Percentiles rank a stretch among this genome's conserved stretches.
These are phyloP conservation scores for Amphipyra tragopoginis DNA, from an alignment of 2,888 invertebrate species.

Conservation along the genomic window DNA sequence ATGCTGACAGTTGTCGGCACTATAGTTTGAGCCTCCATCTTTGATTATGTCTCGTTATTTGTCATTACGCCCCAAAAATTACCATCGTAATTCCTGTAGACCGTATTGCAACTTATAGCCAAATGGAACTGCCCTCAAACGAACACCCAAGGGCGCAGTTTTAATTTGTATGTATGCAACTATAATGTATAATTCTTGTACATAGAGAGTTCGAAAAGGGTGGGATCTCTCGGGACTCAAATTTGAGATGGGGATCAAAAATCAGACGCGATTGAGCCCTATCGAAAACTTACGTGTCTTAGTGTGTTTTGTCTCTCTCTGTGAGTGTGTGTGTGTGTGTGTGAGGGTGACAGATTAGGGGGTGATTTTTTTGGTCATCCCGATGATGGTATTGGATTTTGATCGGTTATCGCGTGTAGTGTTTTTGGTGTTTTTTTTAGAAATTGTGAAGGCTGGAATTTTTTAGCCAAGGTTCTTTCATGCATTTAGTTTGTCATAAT, in stretches of 20 bases:
- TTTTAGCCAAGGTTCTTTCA: too few relatives aligned
- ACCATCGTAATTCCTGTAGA: constrained; percentile 12
- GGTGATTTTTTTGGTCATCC: constrained; percentile 59
- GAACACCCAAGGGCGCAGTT: constrained; percentile 71
- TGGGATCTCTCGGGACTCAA: constrained; percentile 78
- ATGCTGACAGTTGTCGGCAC: neutral
- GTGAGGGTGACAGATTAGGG: constrained; percentile 63
- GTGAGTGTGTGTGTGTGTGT: constrained; percentile 49
- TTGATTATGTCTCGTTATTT: too few relatives aligned
- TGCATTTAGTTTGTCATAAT: too few relatives aligned
- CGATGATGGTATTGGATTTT: constrained; percentile 50
- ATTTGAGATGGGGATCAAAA: constrained; percentile 82
- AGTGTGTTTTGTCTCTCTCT: too few relatives aligned
- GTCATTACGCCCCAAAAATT: constrained; percentile 22
- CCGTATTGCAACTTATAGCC: constrained; percentile 18
- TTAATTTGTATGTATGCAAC: constrained; percentile 78
- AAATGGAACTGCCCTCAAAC: constrained; percentile 49
- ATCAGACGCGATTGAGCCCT: constrained; percentile 70
- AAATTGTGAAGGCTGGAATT: too few relatives aligned
- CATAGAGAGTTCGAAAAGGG: constrained; percentile 74
- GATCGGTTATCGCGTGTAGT: constrained; percentile 41
- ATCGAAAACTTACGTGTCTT: constrained; percentile 56
- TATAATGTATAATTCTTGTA: constrained; percentile 74
- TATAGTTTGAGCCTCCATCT: neutral
- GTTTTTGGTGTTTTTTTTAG: neutral